Evolutionary conservation across 2,797 vertebrate species (phyloP), one percentile per base, ranked within the genome.

Genomic region (Gymnoscopelus braueri): DNA sequence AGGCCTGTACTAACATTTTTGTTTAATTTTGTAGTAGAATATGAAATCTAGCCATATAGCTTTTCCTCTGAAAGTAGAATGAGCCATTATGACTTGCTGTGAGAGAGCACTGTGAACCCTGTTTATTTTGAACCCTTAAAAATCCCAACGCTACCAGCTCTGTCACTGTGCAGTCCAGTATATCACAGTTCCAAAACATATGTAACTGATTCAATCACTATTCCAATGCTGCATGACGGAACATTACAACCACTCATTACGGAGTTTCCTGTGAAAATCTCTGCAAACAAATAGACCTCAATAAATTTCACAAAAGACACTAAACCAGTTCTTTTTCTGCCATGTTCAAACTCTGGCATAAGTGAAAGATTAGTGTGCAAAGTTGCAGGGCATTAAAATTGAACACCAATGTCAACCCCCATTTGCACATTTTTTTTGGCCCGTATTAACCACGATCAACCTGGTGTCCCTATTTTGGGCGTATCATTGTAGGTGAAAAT

Each of bases 41-140:
- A 26, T 60, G 19, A 62, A 48, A 26, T 60, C 48, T 55, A 51
- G 24, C 59, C 69, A 24, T 60, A 3, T 50, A 8, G 15, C 52
- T 57, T 68, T 79, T 65, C 63, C 65, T 69, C 66, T 69, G 53
- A 23, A 14, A 32, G 60, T 75, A 80, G 52, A 72, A 72, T 68
- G 63, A 82, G 69, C 73, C 69, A 62, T 79, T 56, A 74, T 50
- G 54, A 68, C 76, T 74, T 78, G 64, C 69, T 72, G 67, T 84
- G 84, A 83, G 80, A 76, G 76, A 71, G 70, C 83, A 84, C 83
- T 83, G 84, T 87, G 81, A 86, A 73, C 57, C 50, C 78, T 58
- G 63, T 77, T 44, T 44, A 2, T 44, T 44, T 44, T 44, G 39
- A 44, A 35, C 54, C 65, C 62, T 70, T 72, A 52, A 35, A 62